Evolutionary conservation across 1,140 invertebrate species (phyloP).

Genomic region (Bombus picipes): DNA sequence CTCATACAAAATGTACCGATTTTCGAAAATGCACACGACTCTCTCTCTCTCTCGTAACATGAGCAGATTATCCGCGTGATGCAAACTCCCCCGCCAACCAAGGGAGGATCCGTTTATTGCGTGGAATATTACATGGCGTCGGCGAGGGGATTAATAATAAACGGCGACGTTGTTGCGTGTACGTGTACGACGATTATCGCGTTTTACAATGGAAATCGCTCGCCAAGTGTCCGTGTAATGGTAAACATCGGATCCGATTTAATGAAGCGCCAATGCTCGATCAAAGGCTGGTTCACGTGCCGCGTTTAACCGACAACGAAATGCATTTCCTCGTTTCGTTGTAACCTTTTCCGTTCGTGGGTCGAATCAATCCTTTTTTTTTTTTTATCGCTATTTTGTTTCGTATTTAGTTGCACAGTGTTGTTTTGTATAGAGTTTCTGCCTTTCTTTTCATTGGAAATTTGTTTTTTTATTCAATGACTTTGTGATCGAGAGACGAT

Average conservation of each 20-base stretch:
- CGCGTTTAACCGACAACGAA: slow-evolving; percentile 8
- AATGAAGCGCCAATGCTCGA: slow-evolving; percentile 47
- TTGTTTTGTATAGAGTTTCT: background rate
- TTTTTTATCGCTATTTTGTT: background rate
- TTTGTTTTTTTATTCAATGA: background rate
- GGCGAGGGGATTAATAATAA: slow-evolving; percentile 62
- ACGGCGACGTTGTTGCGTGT: slow-evolving; percentile 22
- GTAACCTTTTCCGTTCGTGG: background rate
- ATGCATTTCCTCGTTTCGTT: background rate
- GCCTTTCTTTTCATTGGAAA: background rate
- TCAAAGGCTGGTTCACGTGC: slow-evolving; percentile 11
- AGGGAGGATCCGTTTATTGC: slow-evolving; percentile 60
- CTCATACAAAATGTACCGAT: slow-evolving; percentile 45
- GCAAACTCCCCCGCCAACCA: background rate
- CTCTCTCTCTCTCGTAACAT: background rate
- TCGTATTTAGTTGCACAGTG: background rate
- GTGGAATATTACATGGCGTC: slow-evolving; percentile 60
- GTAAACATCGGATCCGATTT: slow-evolving; percentile 53
- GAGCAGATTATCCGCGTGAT: slow-evolving; percentile 48
- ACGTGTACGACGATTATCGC: slow-evolving; percentile 55
- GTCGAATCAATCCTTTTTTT: background rate
- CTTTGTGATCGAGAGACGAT: no score
- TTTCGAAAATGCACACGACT: slow-evolving; percentile 40
- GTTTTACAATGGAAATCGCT: slow-evolving; percentile 62
- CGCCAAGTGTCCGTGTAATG: slow-evolving; percentile 46